Percentiles rank a stretch among this genome's conserved stretches.
Conservation (phyloP, 2,113 vertebrate species). For the Budorcas taxicolor region DNA sequence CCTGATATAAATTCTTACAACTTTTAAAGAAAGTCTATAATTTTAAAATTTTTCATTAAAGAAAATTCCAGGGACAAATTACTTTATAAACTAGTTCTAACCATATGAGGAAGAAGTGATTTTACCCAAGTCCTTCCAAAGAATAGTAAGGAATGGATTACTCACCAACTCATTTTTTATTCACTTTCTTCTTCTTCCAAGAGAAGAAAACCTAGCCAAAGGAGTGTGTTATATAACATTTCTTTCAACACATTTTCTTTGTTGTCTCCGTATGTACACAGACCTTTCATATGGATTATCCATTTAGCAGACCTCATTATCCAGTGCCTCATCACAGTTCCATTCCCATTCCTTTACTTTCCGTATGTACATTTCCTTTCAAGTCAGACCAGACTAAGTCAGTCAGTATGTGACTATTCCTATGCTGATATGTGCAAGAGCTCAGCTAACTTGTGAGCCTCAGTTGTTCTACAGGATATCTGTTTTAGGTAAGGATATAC, state of each 20-base stretch:
- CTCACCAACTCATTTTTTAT: neutral
- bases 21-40: neutral
- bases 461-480: conserved; percentile 76
- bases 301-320: neutral
- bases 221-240: conserved; percentile 45
- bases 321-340: neutral
- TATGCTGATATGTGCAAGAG: neutral
- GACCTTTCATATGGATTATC: neutral
- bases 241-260: neutral
- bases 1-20: neutral
- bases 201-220: neutral
- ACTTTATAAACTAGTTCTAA: neutral
- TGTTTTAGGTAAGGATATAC: conserved; percentile 73
- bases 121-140: neutral
- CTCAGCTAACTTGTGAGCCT: neutral
- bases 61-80: neutral
- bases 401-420: neutral
- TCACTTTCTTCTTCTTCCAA: neutral
- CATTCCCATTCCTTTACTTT: neutral
- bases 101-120: neutral
- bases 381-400: neutral
- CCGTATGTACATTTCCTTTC: conserved; percentile 42
- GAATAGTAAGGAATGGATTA: neutral
- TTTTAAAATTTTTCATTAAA: neutral
- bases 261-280: neutral